Evolutionary conservation across 2,888 invertebrate species (phyloP).

Genomic region (Ashinkailepas kermadecensis): DNA sequence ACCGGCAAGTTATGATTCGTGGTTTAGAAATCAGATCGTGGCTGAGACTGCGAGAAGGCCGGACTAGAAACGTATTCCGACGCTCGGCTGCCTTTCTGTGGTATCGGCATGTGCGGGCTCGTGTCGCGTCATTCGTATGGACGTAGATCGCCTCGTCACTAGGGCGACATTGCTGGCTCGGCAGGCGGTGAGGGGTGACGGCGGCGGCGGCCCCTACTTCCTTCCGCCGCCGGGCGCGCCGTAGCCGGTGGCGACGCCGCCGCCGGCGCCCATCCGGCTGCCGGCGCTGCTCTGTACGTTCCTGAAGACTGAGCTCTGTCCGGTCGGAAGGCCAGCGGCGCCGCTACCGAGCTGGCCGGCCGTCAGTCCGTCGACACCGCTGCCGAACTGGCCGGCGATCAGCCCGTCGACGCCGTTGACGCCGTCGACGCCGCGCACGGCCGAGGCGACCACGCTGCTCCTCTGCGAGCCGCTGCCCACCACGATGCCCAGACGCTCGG

Average conservation of each 20-base stretch:
- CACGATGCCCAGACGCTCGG: neutral
- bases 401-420: neutral
- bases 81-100: too few species aligned
- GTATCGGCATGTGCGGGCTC: neutral
- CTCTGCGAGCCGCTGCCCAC: neutral
- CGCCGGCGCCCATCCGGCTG: neutral
- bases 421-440: neutral
- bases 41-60: too few species aligned
- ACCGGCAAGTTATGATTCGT: too few species aligned
- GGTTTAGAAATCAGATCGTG: too few species aligned
- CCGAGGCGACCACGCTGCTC: neutral
- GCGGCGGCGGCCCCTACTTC: neutral
- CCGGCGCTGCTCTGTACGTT: too few species aligned
- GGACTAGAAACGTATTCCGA: too few species aligned
- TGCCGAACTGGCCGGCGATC: too few species aligned
- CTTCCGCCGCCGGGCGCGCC: constrained; percentile 7
- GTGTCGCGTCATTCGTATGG: too few species aligned
- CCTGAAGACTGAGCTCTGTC: too few species aligned
- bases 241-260: constrained; percentile 10
- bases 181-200: neutral
- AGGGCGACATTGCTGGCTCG: neutral
- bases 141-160: too few species aligned
- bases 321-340: neutral
- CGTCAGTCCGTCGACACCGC: neutral
- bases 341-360: neutral